These are phyloP conservation scores for Orientallactaga bullata DNA, from an alignment of 2,113 vertebrate species.

Conservation along the genomic window DNA sequence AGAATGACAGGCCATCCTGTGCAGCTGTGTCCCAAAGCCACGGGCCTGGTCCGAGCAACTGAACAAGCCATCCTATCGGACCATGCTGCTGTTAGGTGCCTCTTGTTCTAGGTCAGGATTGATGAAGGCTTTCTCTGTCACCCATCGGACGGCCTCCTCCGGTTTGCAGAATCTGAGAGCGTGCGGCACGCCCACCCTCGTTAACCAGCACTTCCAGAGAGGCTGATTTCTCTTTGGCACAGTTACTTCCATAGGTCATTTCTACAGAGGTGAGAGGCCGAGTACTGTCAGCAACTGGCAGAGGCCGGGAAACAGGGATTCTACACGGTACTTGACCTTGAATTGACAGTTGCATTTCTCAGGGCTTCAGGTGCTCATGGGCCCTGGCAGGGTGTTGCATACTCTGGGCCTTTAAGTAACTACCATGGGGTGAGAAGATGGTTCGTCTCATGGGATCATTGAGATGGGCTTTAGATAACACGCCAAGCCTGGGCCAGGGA, in stretches of 20 bases:
- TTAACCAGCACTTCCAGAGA: not conserved
- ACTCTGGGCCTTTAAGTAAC: not conserved
- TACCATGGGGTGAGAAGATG: not conserved
- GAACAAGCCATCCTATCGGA: not conserved
- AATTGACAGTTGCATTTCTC: not conserved
- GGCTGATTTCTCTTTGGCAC: not conserved
- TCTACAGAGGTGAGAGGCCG: not conserved
- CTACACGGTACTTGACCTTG: not conserved
- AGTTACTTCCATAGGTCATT: not conserved
- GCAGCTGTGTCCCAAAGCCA: not conserved
- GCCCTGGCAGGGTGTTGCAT: not conserved
- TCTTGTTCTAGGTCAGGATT: not conserved
- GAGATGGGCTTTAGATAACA: not conserved
- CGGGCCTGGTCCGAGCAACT: not conserved
- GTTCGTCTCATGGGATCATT: not conserved
- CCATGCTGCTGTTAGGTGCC: not conserved
- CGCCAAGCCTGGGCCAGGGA: not conserved
- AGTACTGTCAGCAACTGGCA: not conserved
- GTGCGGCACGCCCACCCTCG: not conserved
- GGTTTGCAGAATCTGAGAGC: not conserved
- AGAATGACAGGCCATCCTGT: not conserved
- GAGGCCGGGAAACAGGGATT: not conserved
- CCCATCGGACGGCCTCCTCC: not conserved
- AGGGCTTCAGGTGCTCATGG: not conserved
- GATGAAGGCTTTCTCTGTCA: not conserved